A percentile compares a stretch with the other conserved stretches of the same genome.
phyloP scores from a whole-genome alignment of 1,140 invertebrate species.

The Varroa destructor region DNA sequence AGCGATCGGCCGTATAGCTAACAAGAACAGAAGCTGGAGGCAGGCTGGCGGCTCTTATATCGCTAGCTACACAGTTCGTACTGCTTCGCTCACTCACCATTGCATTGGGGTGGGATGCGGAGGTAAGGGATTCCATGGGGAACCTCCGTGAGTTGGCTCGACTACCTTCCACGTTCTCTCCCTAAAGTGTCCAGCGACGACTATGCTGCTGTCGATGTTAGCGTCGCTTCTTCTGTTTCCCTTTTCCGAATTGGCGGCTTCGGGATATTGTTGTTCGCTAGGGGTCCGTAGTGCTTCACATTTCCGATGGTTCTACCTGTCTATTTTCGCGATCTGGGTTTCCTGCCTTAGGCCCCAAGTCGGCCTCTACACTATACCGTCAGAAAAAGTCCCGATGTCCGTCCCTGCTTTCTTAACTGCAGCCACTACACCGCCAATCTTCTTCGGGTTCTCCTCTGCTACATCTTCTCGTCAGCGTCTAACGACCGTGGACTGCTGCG shows the following conservation, averaged over 20 bases:
- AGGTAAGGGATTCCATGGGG: slow-evolving; percentile 1
- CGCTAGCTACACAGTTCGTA: too few relatives aligned
- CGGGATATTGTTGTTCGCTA: background rate
- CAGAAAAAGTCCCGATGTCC: too few relatives aligned
- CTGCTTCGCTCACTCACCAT: too few relatives aligned
- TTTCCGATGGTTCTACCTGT: slow-evolving; percentile 13
- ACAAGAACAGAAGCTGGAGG: background rate
- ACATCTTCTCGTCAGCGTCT: too few relatives aligned
- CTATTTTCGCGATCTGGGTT: background rate
- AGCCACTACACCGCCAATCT: too few relatives aligned
- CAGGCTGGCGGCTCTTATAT: background rate
- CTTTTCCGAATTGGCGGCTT: background rate
- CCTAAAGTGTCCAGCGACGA: too few relatives aligned
- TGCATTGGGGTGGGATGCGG: background rate
- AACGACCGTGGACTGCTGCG: too few relatives aligned
- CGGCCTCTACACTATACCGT: background rate
- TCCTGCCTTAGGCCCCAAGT: background rate
- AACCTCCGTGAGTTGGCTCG: background rate
- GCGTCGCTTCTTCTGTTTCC: background rate
- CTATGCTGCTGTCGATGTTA: background rate
- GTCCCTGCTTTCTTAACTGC: too few relatives aligned
- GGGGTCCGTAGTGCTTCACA: too few relatives aligned
- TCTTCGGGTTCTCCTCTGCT: too few relatives aligned
- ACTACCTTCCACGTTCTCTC: too few relatives aligned
- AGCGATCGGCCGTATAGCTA: background rate